Evolutionary conservation across 2,888 invertebrate genomes (phyloP).

Genomic region (Penaeus monodon): DNA sequence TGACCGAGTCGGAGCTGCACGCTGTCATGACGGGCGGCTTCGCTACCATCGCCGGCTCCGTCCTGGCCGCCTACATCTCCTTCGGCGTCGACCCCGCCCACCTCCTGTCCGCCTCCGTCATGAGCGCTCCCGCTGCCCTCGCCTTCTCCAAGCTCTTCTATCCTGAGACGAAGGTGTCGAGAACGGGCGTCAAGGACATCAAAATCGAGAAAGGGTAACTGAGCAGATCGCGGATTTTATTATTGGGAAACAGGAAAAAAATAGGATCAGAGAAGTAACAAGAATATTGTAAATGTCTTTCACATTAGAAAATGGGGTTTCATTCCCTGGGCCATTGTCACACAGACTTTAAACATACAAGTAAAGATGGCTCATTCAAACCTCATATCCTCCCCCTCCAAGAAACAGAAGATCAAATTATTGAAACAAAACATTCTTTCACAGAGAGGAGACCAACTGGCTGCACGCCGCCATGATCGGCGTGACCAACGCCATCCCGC

Average conservation of each 20-base stretch:
- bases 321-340: no score
- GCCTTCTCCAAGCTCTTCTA: slow-evolving; percentile 90
- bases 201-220: slow-evolving; percentile 79
- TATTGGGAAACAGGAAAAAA: no score
- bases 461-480: slow-evolving; percentile 94
- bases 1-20: slow-evolving; percentile 93
- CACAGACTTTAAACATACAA: no score
- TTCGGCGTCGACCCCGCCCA: slow-evolving; percentile 91
- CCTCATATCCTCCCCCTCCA: no score
- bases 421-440: no score
- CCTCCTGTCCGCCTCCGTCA: slow-evolving; percentile 91
- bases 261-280: no score
- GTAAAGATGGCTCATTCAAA: no score
- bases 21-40: slow-evolving; percentile 96
- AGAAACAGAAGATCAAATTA: no score
- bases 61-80: slow-evolving; percentile 90
- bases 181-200: slow-evolving; percentile 83
- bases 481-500: slow-evolving; percentile 84
- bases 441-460: slow-evolving; percentile 83
- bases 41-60: slow-evolving; percentile 94
- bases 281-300: no score
- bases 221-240: slow-evolving; percentile 1
- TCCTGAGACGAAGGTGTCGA: slow-evolving; percentile 88
- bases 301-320: no score
- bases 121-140: slow-evolving; percentile 95